Conservation (phyloP, 1,140 invertebrate species). For the Drosophila funebris region DNA sequence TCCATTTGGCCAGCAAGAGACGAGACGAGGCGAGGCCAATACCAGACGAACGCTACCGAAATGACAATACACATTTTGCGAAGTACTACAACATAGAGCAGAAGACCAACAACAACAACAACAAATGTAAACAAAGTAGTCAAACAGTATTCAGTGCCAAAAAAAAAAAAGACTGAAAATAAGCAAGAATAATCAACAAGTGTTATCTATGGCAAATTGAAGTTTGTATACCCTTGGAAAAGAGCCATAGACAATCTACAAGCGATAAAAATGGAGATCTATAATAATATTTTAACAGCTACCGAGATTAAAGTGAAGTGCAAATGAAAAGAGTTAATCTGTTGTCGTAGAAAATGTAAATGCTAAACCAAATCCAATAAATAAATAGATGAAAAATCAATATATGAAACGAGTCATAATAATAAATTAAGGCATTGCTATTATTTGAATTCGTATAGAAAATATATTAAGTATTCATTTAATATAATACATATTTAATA, state of each 20-base stretch:
- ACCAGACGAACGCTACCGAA: conserved; percentile 50
- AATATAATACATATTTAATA: no score
- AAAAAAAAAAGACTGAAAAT: conserved; percentile 54
- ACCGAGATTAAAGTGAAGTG: background rate
- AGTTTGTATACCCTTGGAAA: conserved; percentile 48
- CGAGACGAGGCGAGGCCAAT: conserved; percentile 25
- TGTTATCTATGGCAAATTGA: conserved; percentile 61
- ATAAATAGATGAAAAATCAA: no score
- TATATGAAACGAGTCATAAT: no score
- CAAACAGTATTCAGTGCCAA: conserved; percentile 58
- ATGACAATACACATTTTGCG: conserved; percentile 52
- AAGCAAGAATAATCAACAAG: conserved; percentile 55
- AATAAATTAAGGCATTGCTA: background rate
- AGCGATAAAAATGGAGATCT: conserved; percentile 11
- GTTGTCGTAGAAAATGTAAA: background rate
- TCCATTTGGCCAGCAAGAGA: background rate
- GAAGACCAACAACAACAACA: conserved; percentile 33
- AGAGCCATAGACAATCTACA: background rate
- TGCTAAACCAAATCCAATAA: background rate
- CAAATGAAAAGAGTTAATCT: background rate
- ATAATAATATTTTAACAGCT: conserved; percentile 7
- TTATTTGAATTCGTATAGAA: no score
- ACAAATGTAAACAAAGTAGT: conserved; percentile 36
- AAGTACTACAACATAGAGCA: conserved; percentile 17
- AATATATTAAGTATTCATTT: no score